Evolutionary conservation across 2,888 invertebrate species (phyloP).

Genomic region (Andrena minutula): DNA sequence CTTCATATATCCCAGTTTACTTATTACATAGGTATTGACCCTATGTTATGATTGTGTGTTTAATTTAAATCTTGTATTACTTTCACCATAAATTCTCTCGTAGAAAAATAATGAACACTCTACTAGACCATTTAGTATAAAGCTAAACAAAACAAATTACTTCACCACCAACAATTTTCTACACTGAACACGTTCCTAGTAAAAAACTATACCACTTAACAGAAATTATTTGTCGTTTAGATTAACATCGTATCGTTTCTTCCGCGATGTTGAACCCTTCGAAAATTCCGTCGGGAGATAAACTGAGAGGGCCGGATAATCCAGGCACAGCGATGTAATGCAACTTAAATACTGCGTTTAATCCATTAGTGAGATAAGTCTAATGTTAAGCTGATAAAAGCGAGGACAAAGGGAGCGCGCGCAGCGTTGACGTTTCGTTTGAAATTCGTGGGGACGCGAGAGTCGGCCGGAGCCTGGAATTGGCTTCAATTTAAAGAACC

Average conservation of each 20-base stretch:
- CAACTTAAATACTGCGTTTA: constrained; percentile 26
- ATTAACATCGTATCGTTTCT: neutral
- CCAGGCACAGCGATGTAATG: constrained; percentile 6
- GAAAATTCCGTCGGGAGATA: neutral
- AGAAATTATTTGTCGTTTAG: neutral
- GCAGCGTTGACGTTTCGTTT: constrained; percentile 14
- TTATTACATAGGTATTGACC: no score
- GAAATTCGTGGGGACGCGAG: neutral
- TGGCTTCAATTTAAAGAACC: constrained; percentile 21
- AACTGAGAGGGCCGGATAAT: constrained; percentile 1
- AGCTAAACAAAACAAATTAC: no score
- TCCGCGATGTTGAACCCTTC: neutral
- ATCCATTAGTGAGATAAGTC: constrained; percentile 25
- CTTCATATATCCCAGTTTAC: no score
- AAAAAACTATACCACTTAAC: neutral
- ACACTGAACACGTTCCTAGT: neutral
- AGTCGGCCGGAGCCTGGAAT: neutral
- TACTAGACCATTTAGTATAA: no score
- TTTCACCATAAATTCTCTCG: no score
- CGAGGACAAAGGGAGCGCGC: neutral
- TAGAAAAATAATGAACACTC: no score
- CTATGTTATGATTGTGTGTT: no score
- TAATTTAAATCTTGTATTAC: no score
- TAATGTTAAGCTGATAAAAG: constrained; percentile 30
- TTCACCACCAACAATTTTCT: neutral